phyloP scores from a whole-genome alignment of 2,888 invertebrate species.

The Lithophane ornitopus region DNA sequence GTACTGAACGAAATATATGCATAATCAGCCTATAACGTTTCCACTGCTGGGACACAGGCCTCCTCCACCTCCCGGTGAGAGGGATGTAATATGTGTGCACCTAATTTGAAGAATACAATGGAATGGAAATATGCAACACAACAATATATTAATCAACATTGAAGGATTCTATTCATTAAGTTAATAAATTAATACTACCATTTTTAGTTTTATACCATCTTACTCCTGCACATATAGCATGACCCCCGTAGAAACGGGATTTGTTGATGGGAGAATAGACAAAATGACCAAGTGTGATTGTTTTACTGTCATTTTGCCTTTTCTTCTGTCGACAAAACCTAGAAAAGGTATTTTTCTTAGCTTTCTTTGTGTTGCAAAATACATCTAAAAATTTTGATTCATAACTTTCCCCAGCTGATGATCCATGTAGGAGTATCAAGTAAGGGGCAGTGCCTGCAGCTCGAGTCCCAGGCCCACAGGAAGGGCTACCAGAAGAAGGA shows the following conservation, averaged over 20 bases:
- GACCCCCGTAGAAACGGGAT: no score
- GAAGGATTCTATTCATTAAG: no score
- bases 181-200: neutral
- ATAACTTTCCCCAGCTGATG: constrained; percentile 89
- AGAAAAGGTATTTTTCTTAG: no score
- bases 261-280: no score
- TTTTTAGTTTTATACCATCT: neutral
- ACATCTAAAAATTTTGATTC: neutral
- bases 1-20: no score
- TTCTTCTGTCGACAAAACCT: no score
- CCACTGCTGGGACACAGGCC: no score
- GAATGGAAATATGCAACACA: neutral
- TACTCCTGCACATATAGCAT: neutral
- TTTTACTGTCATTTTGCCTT: no score
- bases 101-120: neutral
- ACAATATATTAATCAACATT: neutral
- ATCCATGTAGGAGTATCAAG: constrained; percentile 95
- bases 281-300: no score
- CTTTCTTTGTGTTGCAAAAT: neutral
- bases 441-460: constrained; percentile 90
- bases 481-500: constrained; percentile 91
- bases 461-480: constrained; percentile 92
- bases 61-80: no score
- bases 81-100: neutral
- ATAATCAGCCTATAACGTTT: no score